Conservation (phyloP, 2,113 vertebrate genomes). For the Suncus etruscus region DNA sequence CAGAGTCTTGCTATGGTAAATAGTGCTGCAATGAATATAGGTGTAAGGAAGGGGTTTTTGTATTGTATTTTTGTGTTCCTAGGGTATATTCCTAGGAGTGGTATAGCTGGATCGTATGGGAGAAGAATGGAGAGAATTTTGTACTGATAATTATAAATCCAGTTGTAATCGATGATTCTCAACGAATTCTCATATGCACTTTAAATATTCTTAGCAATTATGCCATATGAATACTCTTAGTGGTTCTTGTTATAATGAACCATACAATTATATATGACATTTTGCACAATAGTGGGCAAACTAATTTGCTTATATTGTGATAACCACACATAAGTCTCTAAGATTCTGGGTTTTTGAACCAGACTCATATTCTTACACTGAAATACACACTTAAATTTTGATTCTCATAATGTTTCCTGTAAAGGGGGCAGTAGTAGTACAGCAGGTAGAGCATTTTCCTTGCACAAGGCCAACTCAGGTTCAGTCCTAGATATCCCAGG, state of each 20-base stretch:
- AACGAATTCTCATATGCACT: background rate
- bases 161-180: slow-evolving; percentile 19
- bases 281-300: slow-evolving; percentile 5
- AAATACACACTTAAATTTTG: slow-evolving; percentile 31
- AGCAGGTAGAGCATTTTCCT: no score
- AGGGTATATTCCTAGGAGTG: no score
- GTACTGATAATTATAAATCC: slow-evolving; percentile 35
- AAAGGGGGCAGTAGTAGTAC: no score
- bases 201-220: background rate
- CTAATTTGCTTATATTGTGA: background rate
- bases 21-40: no score
- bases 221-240: background rate
- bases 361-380: slow-evolving; percentile 9
- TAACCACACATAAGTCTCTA: no score
- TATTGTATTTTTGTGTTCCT: no score
- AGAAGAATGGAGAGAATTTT: slow-evolving; percentile 5
- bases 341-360: background rate
- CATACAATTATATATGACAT: background rate
- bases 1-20: no score
- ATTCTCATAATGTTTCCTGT: slow-evolving; percentile 36
- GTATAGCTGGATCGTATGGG: no score
- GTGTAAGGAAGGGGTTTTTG: no score
- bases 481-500: no score
- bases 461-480: no score
- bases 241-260: slow-evolving; percentile 25